Evolutionary conservation across 1,140 invertebrate species (phyloP), one percentile per base, ranked within the genome.

Genomic region (Anoplophora glabripennis): DNA sequence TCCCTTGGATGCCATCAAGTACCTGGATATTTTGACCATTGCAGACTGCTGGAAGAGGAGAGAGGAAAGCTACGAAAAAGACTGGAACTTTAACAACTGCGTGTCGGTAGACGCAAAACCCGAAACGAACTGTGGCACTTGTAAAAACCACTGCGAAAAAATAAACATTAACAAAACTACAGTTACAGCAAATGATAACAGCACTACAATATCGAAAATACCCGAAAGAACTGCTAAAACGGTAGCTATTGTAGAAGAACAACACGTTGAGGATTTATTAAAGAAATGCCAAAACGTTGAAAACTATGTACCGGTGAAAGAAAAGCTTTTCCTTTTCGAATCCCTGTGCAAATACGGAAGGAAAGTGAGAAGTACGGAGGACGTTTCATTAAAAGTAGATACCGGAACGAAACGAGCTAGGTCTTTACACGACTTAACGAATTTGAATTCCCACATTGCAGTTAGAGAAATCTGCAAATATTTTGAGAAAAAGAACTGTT

Each of bases 381-480:
- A 81, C 59, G 73, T 81, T 3, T 77, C 77, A 0, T 65, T 76
- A 37, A 71, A 76, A 7, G 70, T 74, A 10, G 71, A 72, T 7
- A 75, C 69, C 44, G 72, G 72, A 0, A 77, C 80, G 15, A 81
- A 83, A 52, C 71, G 82, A 0, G 81, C 83, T 4, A 70, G 79
- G n/a, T 84, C 82, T 0, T 69, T 84, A 57, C 81, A 84, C 68
- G 81, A 84, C 68, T 74, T 84, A 2, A 80, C 79, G 40, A 73
- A 80, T 42, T 59, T 68, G 33, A 69, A 61, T 36, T 67, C 66
- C 5, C 69, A 71, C 17, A 70, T 69, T 17, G 79, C 78, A 4
- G 83, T 85, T 0, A 72, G 81, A 7, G 81, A 84, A 55, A 84
- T 84, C 75, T 84, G 83, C 59, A 76, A 83, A 61, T 81, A 83